phyloP scores from a whole-genome alignment of 2,113 vertebrate species.

The Alaudala cheleensis region DNA sequence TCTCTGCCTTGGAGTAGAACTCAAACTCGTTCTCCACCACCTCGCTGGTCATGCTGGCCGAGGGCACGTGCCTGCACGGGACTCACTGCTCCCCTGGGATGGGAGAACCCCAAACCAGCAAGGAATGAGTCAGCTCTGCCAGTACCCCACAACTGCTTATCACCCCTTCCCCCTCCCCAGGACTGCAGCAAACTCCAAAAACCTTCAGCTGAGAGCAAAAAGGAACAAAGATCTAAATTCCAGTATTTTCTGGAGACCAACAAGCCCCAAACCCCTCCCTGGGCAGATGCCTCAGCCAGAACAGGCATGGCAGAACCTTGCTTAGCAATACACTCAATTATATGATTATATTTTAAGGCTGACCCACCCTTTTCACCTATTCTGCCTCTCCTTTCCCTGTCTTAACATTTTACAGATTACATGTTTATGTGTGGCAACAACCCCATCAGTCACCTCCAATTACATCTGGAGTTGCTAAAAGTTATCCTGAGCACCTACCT shows the following conservation, averaged over 20 bases:
- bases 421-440: not conserved
- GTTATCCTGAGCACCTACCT: slow-evolving; percentile 39
- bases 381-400: not conserved
- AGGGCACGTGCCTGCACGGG: accelerated
- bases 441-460: not conserved
- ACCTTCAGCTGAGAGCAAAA: not conserved
- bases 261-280: not conserved
- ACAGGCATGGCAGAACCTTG: not conserved
- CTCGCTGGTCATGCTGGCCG: slow-evolving; percentile 80
- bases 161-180: not conserved
- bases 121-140: not conserved
- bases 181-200: not conserved
- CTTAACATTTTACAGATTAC: not conserved
- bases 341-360: not conserved
- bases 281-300: not conserved
- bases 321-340: not conserved
- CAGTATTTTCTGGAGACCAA: not conserved
- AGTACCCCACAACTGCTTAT: not conserved
- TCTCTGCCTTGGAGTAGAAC: slow-evolving; percentile 92
- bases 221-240: not conserved
- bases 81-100: not conserved
- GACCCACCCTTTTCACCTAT: not conserved
- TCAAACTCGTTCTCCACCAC: slow-evolving; percentile 78
- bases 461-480: not conserved
- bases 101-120: not conserved